Evolutionary conservation across 1,140 invertebrate genomes (phyloP), one percentile per base, ranked within the genome.

Genomic region (Euura lappo): DNA sequence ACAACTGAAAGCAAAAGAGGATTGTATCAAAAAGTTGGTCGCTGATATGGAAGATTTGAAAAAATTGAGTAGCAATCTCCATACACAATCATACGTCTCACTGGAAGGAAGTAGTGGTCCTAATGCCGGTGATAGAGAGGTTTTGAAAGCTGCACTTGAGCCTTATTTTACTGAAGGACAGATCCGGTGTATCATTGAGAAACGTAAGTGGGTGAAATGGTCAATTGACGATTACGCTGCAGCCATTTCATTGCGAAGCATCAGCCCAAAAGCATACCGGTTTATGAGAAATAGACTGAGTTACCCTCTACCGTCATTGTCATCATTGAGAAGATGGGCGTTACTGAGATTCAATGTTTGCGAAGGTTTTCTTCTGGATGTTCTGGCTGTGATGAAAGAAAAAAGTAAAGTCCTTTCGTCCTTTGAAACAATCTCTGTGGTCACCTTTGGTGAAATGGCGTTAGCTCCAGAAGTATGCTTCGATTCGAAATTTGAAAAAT

Each of bases 361-460:
- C 43, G 68, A 46, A 45, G 75, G 74, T 28, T 4, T 75, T 10
- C n/a, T 77, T 4, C 8, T 44, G n/a, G 65, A 60, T n/a, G 69
- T 77, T 28, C 60, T 75, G 13, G 72, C 7, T 11, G 2, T 77
- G 13, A 77, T 78, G 76, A 67, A 73, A 13, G 44, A 11, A 67
- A 73, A 60, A 47, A 60, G 71, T 3, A 44, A 71, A 70, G 67
- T 71, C 10, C 28, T 71, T 64, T 5, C 45, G 45, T 11, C 64
- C 44, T 10, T 13, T 10, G 65, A 78, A 60, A 73, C 65, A 71
- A 4, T 75, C 7, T 51, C 73, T 7, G 60, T 76, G 7, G 43
- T 79, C 2, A 71, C 44, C 11, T 79, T 76, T 67, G 74, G 78
- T 74, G 77, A 79, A 70, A 71, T 75, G 10, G 47, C 76, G 45